Conservation (phyloP, 2,888 invertebrate genomes). For the Blastobasis adustella region DNA sequence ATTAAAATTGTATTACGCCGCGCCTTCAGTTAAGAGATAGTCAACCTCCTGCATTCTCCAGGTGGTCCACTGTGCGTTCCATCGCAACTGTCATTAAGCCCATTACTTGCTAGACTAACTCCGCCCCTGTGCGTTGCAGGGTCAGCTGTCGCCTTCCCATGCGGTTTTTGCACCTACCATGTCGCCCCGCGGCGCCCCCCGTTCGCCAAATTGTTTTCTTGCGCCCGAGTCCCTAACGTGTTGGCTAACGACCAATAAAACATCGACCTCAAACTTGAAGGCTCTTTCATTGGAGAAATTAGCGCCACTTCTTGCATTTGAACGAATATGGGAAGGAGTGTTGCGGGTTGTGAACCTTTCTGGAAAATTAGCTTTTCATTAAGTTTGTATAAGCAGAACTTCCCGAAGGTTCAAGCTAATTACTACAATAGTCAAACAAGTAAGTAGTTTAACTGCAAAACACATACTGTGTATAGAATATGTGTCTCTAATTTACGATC, state of each 20-base stretch:
- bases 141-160: slow-evolving; percentile 67
- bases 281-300: too few relatives aligned
- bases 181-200: slow-evolving; percentile 19
- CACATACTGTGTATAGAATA: too few relatives aligned
- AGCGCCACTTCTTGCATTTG: too few relatives aligned
- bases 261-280: slow-evolving; percentile 1
- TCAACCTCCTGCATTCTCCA: not conserved
- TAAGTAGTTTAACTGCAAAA: too few relatives aligned
- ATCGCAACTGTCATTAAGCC: not conserved
- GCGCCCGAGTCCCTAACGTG: slow-evolving; percentile 33
- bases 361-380: too few relatives aligned
- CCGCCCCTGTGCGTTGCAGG: slow-evolving; percentile 34
- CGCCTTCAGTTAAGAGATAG: not conserved
- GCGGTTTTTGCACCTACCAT: slow-evolving; percentile 53
- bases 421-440: too few relatives aligned
- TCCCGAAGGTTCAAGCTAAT: too few relatives aligned
- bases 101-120: slow-evolving; percentile 16
- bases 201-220: slow-evolving; percentile 64
- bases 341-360: too few relatives aligned
- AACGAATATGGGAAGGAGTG: too few relatives aligned
- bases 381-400: too few relatives aligned
- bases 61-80: not conserved
- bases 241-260: slow-evolving; percentile 35
- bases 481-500: too few relatives aligned
- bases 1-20: not conserved